Evolutionary conservation across 2,888 invertebrate genomes (phyloP).

Genomic region (Dasysyrphus tricinctus): DNA sequence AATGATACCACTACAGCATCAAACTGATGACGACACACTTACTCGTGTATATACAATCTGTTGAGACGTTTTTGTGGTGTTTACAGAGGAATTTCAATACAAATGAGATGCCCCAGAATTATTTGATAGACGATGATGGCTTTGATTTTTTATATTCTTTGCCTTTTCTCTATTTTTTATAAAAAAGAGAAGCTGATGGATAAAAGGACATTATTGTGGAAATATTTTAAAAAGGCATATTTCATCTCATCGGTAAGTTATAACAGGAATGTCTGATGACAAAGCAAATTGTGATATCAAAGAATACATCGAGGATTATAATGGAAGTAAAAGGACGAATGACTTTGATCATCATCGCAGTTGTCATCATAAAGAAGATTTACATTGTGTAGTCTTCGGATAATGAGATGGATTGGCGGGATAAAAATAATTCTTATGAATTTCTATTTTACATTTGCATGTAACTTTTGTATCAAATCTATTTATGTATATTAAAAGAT

Average conservation of each 20-base stretch:
- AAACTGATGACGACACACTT: constrained; percentile 21
- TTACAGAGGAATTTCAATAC: constrained; percentile 59
- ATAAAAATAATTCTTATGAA: neutral
- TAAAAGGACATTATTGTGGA: constrained; percentile 69
- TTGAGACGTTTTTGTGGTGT: constrained; percentile 21
- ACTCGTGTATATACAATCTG: constrained; percentile 1
- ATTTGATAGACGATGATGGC: constrained; percentile 55
- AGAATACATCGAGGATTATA: constrained; percentile 68
- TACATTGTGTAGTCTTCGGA: constrained; percentile 14
- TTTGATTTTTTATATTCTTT: constrained; percentile 37
- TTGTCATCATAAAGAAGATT: constrained; percentile 8
- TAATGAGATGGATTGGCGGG: constrained; percentile 59
- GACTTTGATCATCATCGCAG: constrained; percentile 60
- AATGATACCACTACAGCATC: constrained; percentile 58
- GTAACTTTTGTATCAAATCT: neutral
- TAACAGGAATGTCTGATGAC: constrained; percentile 62
- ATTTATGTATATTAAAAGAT: neutral
- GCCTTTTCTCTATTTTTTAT: neutral
- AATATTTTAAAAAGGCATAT: constrained; percentile 60
- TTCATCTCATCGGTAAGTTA: constrained; percentile 65
- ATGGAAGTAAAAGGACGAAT: constrained; percentile 50
- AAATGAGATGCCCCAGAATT: constrained; percentile 56
- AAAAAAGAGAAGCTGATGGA: neutral
- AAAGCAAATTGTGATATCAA: constrained; percentile 71
- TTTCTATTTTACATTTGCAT: constrained; percentile 4